phyloP scores from a whole-genome alignment of 2,888 invertebrate species.

The Coronaproctus castanopsis region DNA sequence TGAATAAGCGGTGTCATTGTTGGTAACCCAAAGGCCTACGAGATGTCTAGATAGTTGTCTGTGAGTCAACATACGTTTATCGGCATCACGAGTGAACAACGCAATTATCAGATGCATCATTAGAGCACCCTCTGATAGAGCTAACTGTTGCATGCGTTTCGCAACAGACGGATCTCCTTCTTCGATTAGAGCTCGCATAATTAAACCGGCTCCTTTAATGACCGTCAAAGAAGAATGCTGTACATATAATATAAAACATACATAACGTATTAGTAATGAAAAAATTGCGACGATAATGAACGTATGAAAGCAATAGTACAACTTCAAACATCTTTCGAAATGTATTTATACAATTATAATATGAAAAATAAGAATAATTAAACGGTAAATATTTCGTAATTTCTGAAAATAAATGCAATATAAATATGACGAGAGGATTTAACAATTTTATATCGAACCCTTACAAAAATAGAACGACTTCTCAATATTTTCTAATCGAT shows the following conservation, averaged over 20 bases:
- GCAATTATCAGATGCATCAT: constrained; percentile 80
- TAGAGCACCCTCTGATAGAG: constrained; percentile 87
- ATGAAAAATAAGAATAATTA: not conserved
- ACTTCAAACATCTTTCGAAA: not conserved
- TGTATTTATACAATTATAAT: not conserved
- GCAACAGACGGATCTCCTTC: constrained; percentile 87
- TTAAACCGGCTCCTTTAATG: constrained; percentile 85
- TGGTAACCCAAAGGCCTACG: constrained; percentile 88
- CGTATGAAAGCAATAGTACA: not conserved
- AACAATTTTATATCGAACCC: no score
- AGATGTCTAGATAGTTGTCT: constrained; percentile 83
- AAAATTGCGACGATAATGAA: not conserved
- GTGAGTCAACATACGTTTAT: constrained; percentile 64
- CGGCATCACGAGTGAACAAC: constrained; percentile 58
- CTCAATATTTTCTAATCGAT: no score
- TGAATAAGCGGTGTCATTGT: constrained; percentile 74
- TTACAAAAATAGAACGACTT: no score
- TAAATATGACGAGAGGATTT: no score
- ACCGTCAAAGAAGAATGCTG: constrained; percentile 94
- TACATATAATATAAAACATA: no score
- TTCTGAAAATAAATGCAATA: no score
- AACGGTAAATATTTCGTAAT: not conserved
- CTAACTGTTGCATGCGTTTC: constrained; percentile 82
- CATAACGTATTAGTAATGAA: no score
- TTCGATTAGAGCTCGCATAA: constrained; percentile 93